Conservation (phyloP, 1,140 invertebrate species). For the Halictus rubicundus region DNA sequence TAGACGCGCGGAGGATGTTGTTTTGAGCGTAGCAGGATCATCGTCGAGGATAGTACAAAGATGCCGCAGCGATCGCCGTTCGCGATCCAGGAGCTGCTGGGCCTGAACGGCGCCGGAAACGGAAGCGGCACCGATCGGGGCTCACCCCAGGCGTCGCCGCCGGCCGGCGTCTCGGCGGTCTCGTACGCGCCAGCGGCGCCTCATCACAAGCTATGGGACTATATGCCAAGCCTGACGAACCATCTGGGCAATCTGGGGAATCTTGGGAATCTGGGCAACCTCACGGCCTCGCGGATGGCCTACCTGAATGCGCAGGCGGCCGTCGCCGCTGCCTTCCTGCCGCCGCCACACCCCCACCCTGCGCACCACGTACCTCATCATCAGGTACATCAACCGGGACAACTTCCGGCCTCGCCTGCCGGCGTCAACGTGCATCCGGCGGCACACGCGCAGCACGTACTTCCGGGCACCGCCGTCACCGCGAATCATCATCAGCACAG, state of each 20-base stretch:
- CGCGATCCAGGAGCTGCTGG: conserved; percentile 94
- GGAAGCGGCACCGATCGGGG: conserved; percentile 74
- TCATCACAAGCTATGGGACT: conserved; percentile 79
- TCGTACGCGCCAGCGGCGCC: conserved; percentile 80
- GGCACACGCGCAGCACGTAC: conserved; percentile 77
- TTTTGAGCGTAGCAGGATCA: conserved; percentile 49
- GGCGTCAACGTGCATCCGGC: conserved; percentile 77
- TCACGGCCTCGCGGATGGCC: conserved; percentile 88
- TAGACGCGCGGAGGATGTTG: conserved; percentile 40
- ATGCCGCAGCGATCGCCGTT: conserved; percentile 94
- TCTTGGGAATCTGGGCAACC: conserved; percentile 76
- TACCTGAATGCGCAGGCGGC: conserved; percentile 93
- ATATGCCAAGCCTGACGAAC: conserved; percentile 78
- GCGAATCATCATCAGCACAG: conserved; percentile 78
- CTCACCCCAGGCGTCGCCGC: conserved; percentile 80
- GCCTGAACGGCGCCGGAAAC: conserved; percentile 83
- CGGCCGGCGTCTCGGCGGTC: conserved; percentile 79
- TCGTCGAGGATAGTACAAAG: conserved; percentile 62
- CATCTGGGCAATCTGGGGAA: conserved; percentile 76
- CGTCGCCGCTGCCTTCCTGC: conserved; percentile 92
- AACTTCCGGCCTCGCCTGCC: conserved; percentile 73
- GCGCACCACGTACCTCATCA: conserved; percentile 78
- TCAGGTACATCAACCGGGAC: conserved; percentile 78
- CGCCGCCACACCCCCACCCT: conserved; percentile 82
- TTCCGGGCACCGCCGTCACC: conserved; percentile 73